Evolutionary conservation across 2,113 vertebrate species (phyloP).

Genomic region (Cinclus cinclus): DNA sequence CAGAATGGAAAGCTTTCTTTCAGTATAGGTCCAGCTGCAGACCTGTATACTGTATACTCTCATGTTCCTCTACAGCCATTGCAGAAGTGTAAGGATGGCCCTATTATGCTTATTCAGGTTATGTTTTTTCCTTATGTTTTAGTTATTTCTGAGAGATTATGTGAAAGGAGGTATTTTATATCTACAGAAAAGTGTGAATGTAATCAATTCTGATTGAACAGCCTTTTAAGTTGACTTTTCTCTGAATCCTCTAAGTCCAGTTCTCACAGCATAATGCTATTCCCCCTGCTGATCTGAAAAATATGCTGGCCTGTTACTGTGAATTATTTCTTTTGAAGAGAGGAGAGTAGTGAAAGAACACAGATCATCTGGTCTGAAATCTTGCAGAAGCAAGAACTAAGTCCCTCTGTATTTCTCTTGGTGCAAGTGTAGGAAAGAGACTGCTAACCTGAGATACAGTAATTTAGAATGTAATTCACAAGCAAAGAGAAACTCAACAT

Average conservation of each 20-base stretch:
- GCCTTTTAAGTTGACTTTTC: not conserved
- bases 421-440: not conserved
- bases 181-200: slow-evolving; percentile 1
- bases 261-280: not conserved
- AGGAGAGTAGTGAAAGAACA: not conserved
- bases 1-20: not conserved
- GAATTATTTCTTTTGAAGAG: not conserved
- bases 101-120: not conserved
- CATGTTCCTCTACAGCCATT: not conserved
- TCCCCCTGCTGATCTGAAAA: slow-evolving; percentile 1
- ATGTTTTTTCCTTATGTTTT: not conserved
- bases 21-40: not conserved
- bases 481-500: not conserved
- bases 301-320: not conserved
- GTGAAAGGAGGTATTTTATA: not conserved
- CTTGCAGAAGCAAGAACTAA: not conserved
- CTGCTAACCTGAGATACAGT: not conserved
- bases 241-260: not conserved
- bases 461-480: not conserved
- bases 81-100: not conserved
- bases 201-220: slow-evolving; percentile 27
- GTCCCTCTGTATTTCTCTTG: not conserved
- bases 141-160: not conserved
- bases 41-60: not conserved
- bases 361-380: not conserved